phyloP scores from a whole-genome alignment of 2,888 invertebrate genomes.

The Dicranocentrus wangi region DNA sequence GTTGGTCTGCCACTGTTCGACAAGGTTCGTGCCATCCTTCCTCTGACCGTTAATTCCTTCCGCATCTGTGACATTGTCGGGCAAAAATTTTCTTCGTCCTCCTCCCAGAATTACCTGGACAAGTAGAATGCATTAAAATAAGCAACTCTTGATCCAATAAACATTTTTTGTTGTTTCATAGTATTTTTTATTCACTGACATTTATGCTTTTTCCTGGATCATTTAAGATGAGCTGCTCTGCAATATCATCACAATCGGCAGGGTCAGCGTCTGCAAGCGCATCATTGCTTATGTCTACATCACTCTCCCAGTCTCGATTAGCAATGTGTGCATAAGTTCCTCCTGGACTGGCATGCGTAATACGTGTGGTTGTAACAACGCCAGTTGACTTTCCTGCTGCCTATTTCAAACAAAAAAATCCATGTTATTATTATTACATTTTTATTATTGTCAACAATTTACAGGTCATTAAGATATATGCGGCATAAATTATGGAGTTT shows the following conservation, averaged over 20 bases:
- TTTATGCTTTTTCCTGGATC: conserved; percentile 84
- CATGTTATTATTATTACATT: too few species aligned
- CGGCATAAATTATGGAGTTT: too few species aligned
- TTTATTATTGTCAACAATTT: too few species aligned
- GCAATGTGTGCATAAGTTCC: conserved; percentile 75
- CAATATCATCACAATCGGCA: too few species aligned
- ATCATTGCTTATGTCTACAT: conserved; percentile 78
- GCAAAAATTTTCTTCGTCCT: conserved; percentile 66
- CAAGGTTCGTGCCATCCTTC: conserved; percentile 81
- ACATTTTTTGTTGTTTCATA: neutral
- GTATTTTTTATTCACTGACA: conserved; percentile 75
- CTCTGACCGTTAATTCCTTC: conserved; percentile 76
- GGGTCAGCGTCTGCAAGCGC: conserved; percentile 83
- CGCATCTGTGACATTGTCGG: conserved; percentile 71
- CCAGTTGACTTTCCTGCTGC: conserved; percentile 78
- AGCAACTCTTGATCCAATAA: too few species aligned
- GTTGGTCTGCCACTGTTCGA: conserved; percentile 79
- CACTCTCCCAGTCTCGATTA: conserved; percentile 86
- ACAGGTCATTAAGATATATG: too few species aligned
- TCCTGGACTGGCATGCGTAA: conserved; percentile 70
- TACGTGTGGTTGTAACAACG: too few species aligned
- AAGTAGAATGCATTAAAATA: too few species aligned
- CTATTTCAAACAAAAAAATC: conserved; percentile 26
- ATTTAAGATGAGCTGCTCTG: too few species aligned
- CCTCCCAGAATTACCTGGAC: conserved; percentile 76